Evolutionary conservation across 2,888 invertebrate genomes (phyloP), one percentile per base, ranked within the genome.

Genomic region (Troglohyphantes excavatus): DNA sequence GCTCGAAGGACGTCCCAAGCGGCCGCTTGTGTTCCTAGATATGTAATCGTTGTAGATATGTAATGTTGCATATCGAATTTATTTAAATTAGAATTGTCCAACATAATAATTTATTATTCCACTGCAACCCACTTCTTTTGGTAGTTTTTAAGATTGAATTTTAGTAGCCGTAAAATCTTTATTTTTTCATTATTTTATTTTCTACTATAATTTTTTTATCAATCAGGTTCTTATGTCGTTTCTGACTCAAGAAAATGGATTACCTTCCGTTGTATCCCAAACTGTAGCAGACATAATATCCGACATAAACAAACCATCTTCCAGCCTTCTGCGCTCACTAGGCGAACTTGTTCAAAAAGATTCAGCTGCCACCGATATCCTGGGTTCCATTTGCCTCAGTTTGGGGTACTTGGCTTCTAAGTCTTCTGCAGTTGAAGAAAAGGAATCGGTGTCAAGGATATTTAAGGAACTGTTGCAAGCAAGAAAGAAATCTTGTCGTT

Each of bases 211-310:
- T 27, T 29, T 3, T 78, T 13, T 46, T 39, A 17, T 53, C 21
- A 68, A 29, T 9, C 29, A 87, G 87, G 73, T 87, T 9, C 63
- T 87, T 53, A 53, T 87, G 27, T 73, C 79, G 3, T 75, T 81
- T 19, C 29, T 87, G 2, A 17, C 46, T 6, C n/a, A 13, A n/a
- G 19, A 53, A 17, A 53, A 21, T 7, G 23, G 13, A 26, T 23
- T 87, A 19, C 11, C 76, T n/a, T 11, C 65, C 0, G n/a, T 17
- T 0, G n/a, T 79, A n/a, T n/a, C n/a, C 0, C 73, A 59, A 2
- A 65, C 61, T 21, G 39, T 89, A 11, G 76, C 76, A 0, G 89
- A 83, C 17, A 83, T 89, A n/a, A 19, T 78, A 5, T 76, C 83
- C 1, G 89, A 89, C 21, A 17, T 89, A 2, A 9, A 43, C n/a